Conservation (phyloP, 2,888 invertebrate genomes). For the Ophraella communa region DNA sequence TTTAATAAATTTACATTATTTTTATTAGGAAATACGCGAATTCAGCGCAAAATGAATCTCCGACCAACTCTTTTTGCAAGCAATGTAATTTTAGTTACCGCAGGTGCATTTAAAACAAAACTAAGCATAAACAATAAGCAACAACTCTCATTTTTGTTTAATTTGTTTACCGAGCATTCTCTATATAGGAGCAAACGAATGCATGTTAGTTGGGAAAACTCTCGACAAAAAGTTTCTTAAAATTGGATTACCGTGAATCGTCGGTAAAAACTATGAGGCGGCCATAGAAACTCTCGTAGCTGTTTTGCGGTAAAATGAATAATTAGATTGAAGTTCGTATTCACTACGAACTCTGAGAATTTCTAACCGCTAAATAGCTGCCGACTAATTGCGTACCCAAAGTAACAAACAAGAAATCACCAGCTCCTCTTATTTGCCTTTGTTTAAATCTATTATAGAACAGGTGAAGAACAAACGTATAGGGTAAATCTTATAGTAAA, state of each 20-base stretch:
- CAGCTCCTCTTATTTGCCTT: constrained; percentile 28
- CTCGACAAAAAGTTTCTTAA: constrained; percentile 12
- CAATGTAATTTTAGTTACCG: not conserved
- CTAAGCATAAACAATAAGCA: not conserved
- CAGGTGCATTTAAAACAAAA: not conserved
- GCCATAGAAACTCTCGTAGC: constrained; percentile 20
- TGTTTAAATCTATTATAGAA: constrained; percentile 20
- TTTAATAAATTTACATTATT: not conserved
- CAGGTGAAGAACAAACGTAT: constrained; percentile 28
- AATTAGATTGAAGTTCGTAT: constrained; percentile 30
- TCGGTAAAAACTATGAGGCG: constrained; percentile 24
- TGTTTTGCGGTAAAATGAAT: constrained; percentile 28
- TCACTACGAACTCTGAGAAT: constrained; percentile 24
- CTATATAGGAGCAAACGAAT: not conserved
- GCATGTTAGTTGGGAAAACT: not conserved
- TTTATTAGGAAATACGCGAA: not conserved
- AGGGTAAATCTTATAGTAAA: constrained; percentile 1
- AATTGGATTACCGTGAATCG: constrained; percentile 24
- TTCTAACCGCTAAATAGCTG: constrained; percentile 30
- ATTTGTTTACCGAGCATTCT: constrained; percentile 4
- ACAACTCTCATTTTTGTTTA: not conserved
- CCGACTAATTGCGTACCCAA: constrained; percentile 36
- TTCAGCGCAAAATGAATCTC: not conserved
- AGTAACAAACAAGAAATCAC: constrained; percentile 34
- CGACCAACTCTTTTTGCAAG: not conserved